Evolutionary conservation across 2,888 invertebrate genomes (phyloP).

Genomic region (Ametastegia equiseti): DNA sequence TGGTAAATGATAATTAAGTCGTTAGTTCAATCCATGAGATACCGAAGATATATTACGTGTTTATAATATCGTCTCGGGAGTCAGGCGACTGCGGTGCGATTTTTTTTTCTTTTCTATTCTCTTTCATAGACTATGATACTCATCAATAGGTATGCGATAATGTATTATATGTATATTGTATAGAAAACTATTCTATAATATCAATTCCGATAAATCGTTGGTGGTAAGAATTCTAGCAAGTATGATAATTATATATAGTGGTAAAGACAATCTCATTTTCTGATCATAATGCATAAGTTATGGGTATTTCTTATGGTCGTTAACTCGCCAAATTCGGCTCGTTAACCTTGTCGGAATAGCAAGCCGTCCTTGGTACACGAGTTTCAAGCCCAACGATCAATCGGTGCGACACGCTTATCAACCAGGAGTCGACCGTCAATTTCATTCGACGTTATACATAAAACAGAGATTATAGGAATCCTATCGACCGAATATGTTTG

Average conservation of each 20-base stretch:
- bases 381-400: slow-evolving; percentile 15
- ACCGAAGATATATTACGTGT: background rate
- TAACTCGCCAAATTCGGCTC: slow-evolving; percentile 13
- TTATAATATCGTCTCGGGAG: background rate
- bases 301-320: background rate
- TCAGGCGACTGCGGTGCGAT: too few relatives aligned
- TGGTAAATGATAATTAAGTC: background rate
- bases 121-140: too few relatives aligned
- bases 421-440: background rate
- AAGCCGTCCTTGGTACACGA: background rate
- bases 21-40: too few relatives aligned
- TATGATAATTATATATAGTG: too few relatives aligned
- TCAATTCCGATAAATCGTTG: too few relatives aligned
- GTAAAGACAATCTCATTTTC: background rate
- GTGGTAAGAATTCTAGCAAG: too few relatives aligned
- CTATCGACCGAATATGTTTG: too few relatives aligned
- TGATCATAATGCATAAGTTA: background rate
- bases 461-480: background rate
- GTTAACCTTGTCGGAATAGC: slow-evolving; percentile 31
- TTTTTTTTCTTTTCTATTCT: too few relatives aligned
- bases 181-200: too few relatives aligned
- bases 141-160: too few relatives aligned
- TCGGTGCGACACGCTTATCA: slow-evolving; percentile 16
- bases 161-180: too few relatives aligned
- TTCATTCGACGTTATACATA: background rate